phyloP scores from a whole-genome alignment of 2,888 invertebrate genomes.

The Cephalotes varians region DNA sequence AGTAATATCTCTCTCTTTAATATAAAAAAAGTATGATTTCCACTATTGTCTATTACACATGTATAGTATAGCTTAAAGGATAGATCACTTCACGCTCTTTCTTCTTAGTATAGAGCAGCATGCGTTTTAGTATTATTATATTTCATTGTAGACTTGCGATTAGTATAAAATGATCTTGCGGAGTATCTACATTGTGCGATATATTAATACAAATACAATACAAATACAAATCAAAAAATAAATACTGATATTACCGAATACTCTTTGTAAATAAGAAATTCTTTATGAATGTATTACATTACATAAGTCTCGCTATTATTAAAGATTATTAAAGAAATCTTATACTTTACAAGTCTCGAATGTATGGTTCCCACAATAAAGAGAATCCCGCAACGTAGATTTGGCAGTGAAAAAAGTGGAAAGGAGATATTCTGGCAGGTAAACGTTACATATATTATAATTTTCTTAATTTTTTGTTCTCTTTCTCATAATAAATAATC shows the following conservation, averaged over 20 bases:
- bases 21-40: too few species aligned
- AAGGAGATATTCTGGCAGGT: background rate
- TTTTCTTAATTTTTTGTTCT: background rate
- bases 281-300: conserved; percentile 73
- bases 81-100: too few species aligned
- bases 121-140: too few species aligned
- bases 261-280: conserved; percentile 74
- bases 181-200: conserved; percentile 61
- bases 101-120: too few species aligned
- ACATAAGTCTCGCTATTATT: conserved; percentile 18
- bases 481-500: conserved; percentile 42
- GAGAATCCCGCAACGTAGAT: background rate
- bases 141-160: too few species aligned
- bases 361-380: background rate
- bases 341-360: conserved; percentile 32
- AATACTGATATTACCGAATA: conserved; percentile 75
- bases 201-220: conserved; percentile 70
- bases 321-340: conserved; percentile 30
- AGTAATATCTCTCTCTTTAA: too few species aligned
- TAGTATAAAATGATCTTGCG: too few species aligned
- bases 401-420: background rate
- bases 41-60: too few species aligned
- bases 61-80: too few species aligned
- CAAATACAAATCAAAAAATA: conserved; percentile 76
- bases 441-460: background rate